A percentile compares a stretch with the other conserved stretches of the same genome.
Evolutionary conservation across 2,113 vertebrate genomes (phyloP).

Genomic region (Syngnathus scovelli): DNA sequence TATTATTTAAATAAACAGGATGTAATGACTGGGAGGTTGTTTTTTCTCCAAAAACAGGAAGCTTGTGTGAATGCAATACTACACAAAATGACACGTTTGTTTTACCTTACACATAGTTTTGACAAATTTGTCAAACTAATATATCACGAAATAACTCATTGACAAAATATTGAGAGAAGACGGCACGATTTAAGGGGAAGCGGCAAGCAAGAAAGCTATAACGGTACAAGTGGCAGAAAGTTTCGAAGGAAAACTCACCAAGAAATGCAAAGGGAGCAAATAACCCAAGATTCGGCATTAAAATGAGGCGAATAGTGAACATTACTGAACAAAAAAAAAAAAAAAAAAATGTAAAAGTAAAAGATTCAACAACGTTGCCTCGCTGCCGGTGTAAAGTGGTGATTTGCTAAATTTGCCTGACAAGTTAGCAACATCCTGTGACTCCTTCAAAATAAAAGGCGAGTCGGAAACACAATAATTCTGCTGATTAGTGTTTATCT

Average conservation of each 20-base stretch:
- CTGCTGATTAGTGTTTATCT: not conserved
- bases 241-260: conserved; percentile 45
- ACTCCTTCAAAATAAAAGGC: not conserved
- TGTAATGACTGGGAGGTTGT: not conserved
- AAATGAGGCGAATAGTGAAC: conserved; percentile 8
- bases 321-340: not conserved
- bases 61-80: not conserved
- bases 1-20: not conserved
- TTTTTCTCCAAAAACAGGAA: not conserved
- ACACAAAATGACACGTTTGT: not conserved
- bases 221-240: not conserved
- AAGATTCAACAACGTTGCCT: not conserved
- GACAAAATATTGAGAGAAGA: not conserved
- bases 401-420: not conserved
- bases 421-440: not conserved
- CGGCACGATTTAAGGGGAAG: not conserved
- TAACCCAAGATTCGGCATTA: conserved; percentile 29
- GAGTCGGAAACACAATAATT: not conserved
- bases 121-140: not conserved
- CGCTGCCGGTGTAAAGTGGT: not conserved
- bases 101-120: not conserved
- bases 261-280: conserved; percentile 4
- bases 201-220: not conserved
- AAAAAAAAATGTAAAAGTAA: not conserved
- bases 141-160: not conserved